These are phyloP conservation scores for Ormyrus labotus DNA, from an alignment of 2,888 invertebrate genomes.

Conservation along the genomic window DNA sequence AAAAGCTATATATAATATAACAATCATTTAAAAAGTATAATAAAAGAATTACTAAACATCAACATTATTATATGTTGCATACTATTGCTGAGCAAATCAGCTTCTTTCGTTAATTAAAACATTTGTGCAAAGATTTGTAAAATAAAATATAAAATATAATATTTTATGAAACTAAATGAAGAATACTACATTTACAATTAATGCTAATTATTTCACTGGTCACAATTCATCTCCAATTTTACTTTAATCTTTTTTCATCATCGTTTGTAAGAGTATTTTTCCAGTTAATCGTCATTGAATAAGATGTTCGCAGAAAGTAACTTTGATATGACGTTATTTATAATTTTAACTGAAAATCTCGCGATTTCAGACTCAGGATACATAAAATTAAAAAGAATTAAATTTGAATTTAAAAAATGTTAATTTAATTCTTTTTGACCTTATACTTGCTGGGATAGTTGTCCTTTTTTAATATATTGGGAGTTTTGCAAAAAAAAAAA, in stretches of 20 bases:
- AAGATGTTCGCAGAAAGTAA: slow-evolving; percentile 17
- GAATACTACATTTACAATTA: neutral
- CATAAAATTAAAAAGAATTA: too few relatives aligned
- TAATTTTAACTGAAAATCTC: neutral
- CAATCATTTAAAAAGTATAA: slow-evolving; percentile 13
- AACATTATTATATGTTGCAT: neutral
- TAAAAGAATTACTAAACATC: neutral
- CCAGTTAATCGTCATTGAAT: slow-evolving; percentile 25
- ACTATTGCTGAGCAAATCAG: neutral
- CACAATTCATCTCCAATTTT: neutral
- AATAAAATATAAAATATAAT: neutral
- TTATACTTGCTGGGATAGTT: too few relatives aligned
- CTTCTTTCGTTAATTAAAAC: neutral
- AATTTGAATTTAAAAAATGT: too few relatives aligned
- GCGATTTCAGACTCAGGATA: too few relatives aligned
- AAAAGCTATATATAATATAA: slow-evolving; percentile 22
- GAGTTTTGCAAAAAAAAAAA: too few relatives aligned
- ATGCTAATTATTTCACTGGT: neutral
- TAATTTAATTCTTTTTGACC: too few relatives aligned
- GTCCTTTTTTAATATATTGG: too few relatives aligned
- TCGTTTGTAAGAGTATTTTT: neutral
- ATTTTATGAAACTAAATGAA: too few relatives aligned
- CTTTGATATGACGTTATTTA: slow-evolving; percentile 16
- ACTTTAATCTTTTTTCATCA: neutral
- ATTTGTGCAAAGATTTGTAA: slow-evolving; percentile 15